Conservation (phyloP, 2,797 vertebrate genomes). For the Euphonia xanthogaster region DNA sequence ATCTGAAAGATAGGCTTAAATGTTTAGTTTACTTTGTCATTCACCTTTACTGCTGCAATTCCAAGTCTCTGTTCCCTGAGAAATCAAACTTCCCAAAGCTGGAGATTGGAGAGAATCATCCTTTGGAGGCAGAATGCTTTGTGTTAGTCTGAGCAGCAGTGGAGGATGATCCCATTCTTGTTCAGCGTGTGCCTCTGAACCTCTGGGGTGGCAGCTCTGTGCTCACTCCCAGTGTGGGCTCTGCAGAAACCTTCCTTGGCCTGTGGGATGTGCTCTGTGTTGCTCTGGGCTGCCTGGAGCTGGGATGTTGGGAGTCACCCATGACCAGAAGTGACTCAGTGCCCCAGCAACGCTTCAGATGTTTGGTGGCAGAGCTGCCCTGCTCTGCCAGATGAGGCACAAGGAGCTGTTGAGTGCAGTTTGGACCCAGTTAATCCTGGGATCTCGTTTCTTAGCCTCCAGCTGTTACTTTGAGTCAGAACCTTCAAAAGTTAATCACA, state of each 20-base stretch:
- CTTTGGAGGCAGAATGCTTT: neutral
- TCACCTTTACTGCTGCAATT: neutral
- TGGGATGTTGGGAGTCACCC: neutral
- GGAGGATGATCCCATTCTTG: neutral
- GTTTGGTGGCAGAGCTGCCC: neutral
- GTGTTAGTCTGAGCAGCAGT: neutral
- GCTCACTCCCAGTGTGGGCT: neutral
- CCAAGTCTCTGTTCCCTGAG: neutral
- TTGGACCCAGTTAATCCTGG: neutral
- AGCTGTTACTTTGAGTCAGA: neutral
- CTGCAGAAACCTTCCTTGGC: neutral
- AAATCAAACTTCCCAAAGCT: neutral
- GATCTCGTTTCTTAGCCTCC: neutral
- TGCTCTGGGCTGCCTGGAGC: neutral
- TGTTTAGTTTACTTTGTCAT: neutral
- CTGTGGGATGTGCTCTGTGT: neutral
- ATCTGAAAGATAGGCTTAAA: neutral
- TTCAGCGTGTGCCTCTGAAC: neutral
- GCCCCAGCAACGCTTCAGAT: neutral
- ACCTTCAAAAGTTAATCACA: neutral
- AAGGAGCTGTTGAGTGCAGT: neutral
- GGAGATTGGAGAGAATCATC: neutral
- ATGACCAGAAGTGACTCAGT: neutral
- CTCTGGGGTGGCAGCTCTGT: neutral
- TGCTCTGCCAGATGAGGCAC: neutral